Base-by-base conservation (phyloP, 2,113 vertebrate genomes). In the Trinectes maculatus region DNA sequence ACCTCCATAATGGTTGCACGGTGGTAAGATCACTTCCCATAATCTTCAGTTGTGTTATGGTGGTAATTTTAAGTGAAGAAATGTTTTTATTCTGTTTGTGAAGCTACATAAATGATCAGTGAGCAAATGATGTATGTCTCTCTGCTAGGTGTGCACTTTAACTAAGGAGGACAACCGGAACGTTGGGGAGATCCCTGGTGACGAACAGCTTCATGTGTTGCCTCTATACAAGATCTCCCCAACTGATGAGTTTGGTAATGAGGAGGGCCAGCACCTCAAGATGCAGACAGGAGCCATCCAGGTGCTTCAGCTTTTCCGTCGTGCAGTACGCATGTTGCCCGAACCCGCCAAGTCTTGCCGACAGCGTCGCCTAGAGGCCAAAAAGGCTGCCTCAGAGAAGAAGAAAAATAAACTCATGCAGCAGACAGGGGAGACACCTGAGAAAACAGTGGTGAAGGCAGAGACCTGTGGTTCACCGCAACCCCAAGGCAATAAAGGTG, bases 341-440 rank as follows among this genome's bases (percentile, higher is more conserved):
- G 97, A 99, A 69, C 98, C 96, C 0, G 98, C 96, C 79, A 99
- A 99, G 86, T 99, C 98, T 4, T 98, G 96, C 72, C 91, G 98
- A 67, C 97, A 98, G 82, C 92, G 97, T 40, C 94, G 97, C 31
- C 89, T 98, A 67, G 97, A 99, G 37, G 96, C 97, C 40, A 95
- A 94, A 86, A 97, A 95, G 80, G 96, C 96, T 0, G 95, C 97
- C 0, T 95, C 95, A 0, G 98, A 98, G 89, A 97, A 95, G 88
- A 98, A 98, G 90, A 98, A 96, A 68, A 85, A 89, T n/a, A 95
- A 96, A 89, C 95, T 97, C 13, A 92, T 95, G 85, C 95, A 96
- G 82, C 96, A 95, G 84, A 77, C 93, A 53, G 87, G 93, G 33
- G 92, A 94, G 74, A 96, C 93, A 0, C 97, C 96, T 0, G 96